Evolutionary conservation across 2,888 invertebrate species (phyloP).

Genomic region (Urechis unicinctus): DNA sequence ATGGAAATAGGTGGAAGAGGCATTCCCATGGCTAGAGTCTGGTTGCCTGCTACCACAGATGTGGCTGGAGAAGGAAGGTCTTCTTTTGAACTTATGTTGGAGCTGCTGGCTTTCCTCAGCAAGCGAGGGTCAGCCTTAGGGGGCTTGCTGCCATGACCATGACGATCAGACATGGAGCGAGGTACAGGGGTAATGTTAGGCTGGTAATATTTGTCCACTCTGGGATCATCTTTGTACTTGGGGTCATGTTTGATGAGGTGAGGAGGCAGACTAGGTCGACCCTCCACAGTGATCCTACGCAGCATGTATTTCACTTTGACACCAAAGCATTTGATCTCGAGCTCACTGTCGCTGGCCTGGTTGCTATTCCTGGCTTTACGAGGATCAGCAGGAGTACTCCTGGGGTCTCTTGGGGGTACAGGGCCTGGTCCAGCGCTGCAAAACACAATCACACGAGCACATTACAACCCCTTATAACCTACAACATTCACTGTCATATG

Average conservation of each 20-base stretch:
- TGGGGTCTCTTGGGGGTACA: background rate
- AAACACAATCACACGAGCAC: too few relatives aligned
- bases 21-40: background rate
- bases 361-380: background rate
- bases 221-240: constrained; percentile 4
- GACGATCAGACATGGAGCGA: background rate
- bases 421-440: too few relatives aligned
- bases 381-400: background rate
- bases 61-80: background rate
- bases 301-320: background rate
- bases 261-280: background rate
- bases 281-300: background rate
- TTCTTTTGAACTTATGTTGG: background rate
- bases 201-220: background rate
- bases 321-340: background rate
- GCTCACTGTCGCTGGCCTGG: background rate
- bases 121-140: background rate
- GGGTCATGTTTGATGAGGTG: background rate
- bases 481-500: too few relatives aligned
- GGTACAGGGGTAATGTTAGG: background rate
- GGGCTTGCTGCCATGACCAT: too few relatives aligned
- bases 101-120: background rate
- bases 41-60: too few relatives aligned
- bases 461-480: too few relatives aligned
- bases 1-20: background rate